Evolutionary conservation across 1,140 invertebrate species (phyloP).

Genomic region (Himalopsyche phryganea): DNA sequence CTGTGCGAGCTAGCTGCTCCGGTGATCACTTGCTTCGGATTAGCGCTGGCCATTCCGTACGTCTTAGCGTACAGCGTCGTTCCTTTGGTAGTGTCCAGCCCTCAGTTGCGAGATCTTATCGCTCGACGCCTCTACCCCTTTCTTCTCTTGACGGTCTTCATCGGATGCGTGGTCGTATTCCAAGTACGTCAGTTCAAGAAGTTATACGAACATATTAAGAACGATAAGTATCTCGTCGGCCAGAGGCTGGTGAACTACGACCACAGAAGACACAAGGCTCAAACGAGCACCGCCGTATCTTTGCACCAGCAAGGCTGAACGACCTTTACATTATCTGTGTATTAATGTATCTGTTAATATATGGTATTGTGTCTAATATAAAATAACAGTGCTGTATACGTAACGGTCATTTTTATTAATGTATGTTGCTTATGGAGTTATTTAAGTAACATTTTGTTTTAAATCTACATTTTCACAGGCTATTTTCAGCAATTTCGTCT

Average conservation of each 20-base stretch:
- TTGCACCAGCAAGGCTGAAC: neutral
- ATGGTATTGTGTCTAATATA: too few relatives aligned
- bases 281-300: slow-evolving; percentile 25
- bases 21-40: slow-evolving; percentile 80
- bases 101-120: slow-evolving; percentile 73
- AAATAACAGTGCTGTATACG: too few relatives aligned
- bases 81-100: slow-evolving; percentile 71
- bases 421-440: too few relatives aligned
- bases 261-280: slow-evolving; percentile 62
- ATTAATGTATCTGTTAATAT: neutral
- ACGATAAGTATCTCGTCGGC: slow-evolving; percentile 97
- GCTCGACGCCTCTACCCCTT: slow-evolving; percentile 89
- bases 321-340: neutral
- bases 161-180: slow-evolving; percentile 68
- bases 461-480: too few relatives aligned
- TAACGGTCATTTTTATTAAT: too few relatives aligned
- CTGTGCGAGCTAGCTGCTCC: slow-evolving; percentile 83
- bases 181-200: slow-evolving; percentile 90
- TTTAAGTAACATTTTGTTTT: too few relatives aligned
- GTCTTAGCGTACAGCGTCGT: slow-evolving; percentile 79
- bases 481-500: too few relatives aligned
- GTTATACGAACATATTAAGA: slow-evolving; percentile 97
- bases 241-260: slow-evolving; percentile 94
- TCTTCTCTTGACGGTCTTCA: slow-evolving; percentile 67
- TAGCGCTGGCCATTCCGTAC: slow-evolving; percentile 87